Base-by-base conservation (phyloP, 2,888 invertebrate species). In the Agelastica alni region DNA sequence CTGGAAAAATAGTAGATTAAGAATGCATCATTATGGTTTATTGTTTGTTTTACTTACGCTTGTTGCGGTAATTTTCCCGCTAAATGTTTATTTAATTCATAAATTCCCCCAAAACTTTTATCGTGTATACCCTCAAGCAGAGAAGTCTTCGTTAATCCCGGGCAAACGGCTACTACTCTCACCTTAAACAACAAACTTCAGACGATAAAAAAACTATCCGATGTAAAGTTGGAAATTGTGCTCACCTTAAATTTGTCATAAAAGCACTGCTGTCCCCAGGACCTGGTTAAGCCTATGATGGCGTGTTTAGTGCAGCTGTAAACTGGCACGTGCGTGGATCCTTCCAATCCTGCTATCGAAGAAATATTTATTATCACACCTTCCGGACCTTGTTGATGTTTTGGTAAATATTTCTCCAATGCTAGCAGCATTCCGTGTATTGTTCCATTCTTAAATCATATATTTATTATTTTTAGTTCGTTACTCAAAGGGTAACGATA, bases 141-240 rank as follows among this genome's bases (percentile, higher is more conserved):
- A 5, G 60, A 72, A 0, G 80, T 80, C 31, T 75, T 69, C 0
- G 80, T 81, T 20, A 78, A 78, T 1, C 81, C 81, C 4, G 81
- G 82, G 59, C 81, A 81, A 14, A 83, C 69, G 0, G 77, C 78
- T 5, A 82, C 69, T 3, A 81, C 78, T 57, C 79, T 74, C 5
- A 82, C 78, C 2, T 80, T 80, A 18, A n/a, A n/a, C n/a, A n/a
- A n/a, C n/a, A n/a, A n/a, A n/a, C n/a, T n/a, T n/a, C n/a, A n/a
- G 74, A 77, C 48, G 6, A 2, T 26, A 26, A 3, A 26, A 26
- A 6, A 26, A 26, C 9, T 26, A 13, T 16, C 10, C 10, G 6
- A 2, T 26, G 2, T 2, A 2, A 26, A 6, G 3, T 26, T 22
- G 1, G n/a, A n/a, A n/a, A n/a, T n/a, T n/a, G n/a, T n/a, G n/a